Conservation (phyloP, 2,113 vertebrate genomes). For the Sylvilagus bachmani region DNA sequence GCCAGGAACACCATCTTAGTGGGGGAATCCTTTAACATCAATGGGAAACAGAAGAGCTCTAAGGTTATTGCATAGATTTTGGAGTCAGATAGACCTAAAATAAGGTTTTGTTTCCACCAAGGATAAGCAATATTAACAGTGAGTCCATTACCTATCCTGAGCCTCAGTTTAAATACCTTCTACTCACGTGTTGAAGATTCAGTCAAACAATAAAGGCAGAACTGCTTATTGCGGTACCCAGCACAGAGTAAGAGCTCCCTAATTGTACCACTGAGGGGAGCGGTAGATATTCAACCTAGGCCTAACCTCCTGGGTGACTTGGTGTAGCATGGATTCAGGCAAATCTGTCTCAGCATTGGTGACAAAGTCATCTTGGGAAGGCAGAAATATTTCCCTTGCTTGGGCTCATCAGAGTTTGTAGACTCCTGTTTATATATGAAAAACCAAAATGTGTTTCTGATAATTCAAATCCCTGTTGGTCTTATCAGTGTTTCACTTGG, state of each 20-base stretch:
- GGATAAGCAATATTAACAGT: not conserved
- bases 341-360: not conserved
- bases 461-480: not conserved
- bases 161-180: not conserved
- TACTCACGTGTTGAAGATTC: not conserved
- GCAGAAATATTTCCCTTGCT: not conserved
- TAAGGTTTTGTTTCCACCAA: not conserved
- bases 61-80: not conserved
- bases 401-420: not conserved
- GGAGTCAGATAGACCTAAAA: not conserved
- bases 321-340: not conserved
- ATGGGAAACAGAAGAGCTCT: accelerated
- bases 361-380: not conserved
- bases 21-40: not conserved
- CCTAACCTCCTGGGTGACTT: not conserved
- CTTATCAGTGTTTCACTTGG: not conserved
- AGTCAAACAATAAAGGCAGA: not conserved
- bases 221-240: not conserved
- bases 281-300: not conserved
- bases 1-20: not conserved
- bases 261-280: not conserved
- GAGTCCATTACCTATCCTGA: not conserved
- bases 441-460: not conserved
- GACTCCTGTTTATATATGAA: not conserved
- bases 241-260: not conserved